Evolutionary conservation across 2,888 invertebrate species (phyloP).

Genomic region (Colostygia pectinataria): DNA sequence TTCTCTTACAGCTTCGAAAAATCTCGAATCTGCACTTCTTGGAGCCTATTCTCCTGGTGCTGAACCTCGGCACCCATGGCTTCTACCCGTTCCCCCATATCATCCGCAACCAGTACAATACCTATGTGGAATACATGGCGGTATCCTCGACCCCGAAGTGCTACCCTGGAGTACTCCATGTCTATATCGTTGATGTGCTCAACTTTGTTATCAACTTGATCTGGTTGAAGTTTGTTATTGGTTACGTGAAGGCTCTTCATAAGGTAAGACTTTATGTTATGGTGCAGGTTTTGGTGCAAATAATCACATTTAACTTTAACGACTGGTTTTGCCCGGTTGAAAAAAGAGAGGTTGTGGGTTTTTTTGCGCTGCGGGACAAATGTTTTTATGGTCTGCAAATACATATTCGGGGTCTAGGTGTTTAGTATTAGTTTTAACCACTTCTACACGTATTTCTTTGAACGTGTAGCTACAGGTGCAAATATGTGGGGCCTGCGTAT

Average conservation of each 20-base stretch:
- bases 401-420: no score
- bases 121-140: constrained; percentile 49
- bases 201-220: constrained; percentile 61
- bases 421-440: no score
- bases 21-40: constrained; percentile 50
- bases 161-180: constrained; percentile 65
- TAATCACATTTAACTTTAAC: no score
- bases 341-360: no score
- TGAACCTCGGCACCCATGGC: constrained; percentile 69
- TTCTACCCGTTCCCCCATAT: constrained; percentile 64
- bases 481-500: no score
- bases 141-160: constrained; percentile 45
- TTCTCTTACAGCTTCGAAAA: constrained; percentile 44
- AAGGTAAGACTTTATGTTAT: no score
- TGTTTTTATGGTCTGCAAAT: no score
- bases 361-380: no score
- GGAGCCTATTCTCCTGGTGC: constrained; percentile 53
- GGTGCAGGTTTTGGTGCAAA: no score
- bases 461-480: no score
- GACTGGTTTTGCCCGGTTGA: no score
- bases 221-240: constrained; percentile 60
- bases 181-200: constrained; percentile 56
- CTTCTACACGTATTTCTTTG: no score
- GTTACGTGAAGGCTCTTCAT: constrained; percentile 55
- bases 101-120: constrained; percentile 46